These are phyloP conservation scores for Pseudomyrmex sp. DNA, from an alignment of 1,140 invertebrate species.

Conservation along the genomic window DNA sequence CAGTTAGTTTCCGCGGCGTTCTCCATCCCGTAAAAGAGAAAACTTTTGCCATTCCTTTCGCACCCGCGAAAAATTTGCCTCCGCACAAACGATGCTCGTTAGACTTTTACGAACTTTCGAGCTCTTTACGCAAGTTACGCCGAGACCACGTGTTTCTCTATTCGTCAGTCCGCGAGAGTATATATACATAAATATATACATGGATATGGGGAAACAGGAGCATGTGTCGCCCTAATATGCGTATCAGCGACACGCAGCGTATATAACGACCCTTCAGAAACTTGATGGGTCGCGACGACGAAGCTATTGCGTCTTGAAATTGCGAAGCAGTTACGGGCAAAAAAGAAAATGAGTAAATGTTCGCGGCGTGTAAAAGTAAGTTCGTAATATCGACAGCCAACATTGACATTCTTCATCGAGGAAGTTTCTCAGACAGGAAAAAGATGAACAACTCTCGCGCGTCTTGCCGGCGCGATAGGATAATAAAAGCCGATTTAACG, in stretches of 20 bases:
- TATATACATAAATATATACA: slow-evolving; percentile 65
- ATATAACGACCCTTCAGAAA: slow-evolving; percentile 38
- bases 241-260: slow-evolving; percentile 25
- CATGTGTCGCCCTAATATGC: slow-evolving; percentile 69
- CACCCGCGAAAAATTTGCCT: slow-evolving; percentile 56
- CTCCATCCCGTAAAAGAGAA: neutral
- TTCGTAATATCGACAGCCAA: neutral
- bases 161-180: slow-evolving; percentile 32
- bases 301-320: slow-evolving; percentile 29
- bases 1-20: neutral
- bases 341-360: neutral
- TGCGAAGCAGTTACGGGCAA: neutral
- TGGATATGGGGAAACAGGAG: slow-evolving; percentile 70
- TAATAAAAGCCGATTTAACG: slow-evolving; percentile 48
- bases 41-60: slow-evolving; percentile 47
- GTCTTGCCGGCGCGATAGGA: neutral
- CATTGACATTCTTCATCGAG: slow-evolving; percentile 14
- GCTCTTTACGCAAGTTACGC: slow-evolving; percentile 29
- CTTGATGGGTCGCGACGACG: slow-evolving; percentile 4
- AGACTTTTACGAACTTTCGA: slow-evolving; percentile 54
- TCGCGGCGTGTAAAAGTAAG: neutral
- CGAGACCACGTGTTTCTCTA: slow-evolving; percentile 61
- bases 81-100: slow-evolving; percentile 63
- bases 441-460: neutral
- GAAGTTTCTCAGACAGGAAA: neutral